These are phyloP conservation scores for Ornithoptera priamus DNA, from an alignment of 2,888 invertebrate species.

Conservation along the genomic window DNA sequence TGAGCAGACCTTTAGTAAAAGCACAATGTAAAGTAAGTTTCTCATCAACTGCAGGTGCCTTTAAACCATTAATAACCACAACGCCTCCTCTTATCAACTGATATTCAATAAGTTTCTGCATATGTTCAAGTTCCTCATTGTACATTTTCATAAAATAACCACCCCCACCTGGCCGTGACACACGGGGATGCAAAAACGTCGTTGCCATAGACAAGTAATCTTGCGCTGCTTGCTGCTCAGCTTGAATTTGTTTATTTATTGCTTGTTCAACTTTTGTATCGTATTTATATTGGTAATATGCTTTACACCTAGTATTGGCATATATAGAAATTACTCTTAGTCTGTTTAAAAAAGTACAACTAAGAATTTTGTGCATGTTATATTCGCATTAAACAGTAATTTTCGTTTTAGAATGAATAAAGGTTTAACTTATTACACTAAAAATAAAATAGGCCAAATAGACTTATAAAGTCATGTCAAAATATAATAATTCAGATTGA, in stretches of 20 bases:
- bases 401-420: not conserved
- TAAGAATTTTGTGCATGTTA: constrained; percentile 23
- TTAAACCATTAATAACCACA: constrained; percentile 38
- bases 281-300: constrained; percentile 41
- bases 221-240: constrained; percentile 51
- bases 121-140: constrained; percentile 49
- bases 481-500: not conserved
- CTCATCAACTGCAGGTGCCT: constrained; percentile 31
- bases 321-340: not conserved
- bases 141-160: constrained; percentile 55
- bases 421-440: not conserved
- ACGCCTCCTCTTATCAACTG: constrained; percentile 48
- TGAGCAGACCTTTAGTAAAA: constrained; percentile 42
- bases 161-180: constrained; percentile 44
- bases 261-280: constrained; percentile 41
- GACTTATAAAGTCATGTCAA: not conserved
- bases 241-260: constrained; percentile 48
- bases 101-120: constrained; percentile 48
- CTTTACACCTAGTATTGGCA: constrained; percentile 24
- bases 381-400: not conserved
- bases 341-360: constrained; percentile 6
- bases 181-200: constrained; percentile 43
- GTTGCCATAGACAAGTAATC: constrained; percentile 50
- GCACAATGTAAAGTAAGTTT: constrained; percentile 43
- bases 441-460: not conserved